Conservation (phyloP, 2,797 vertebrate species). For the Platyrinchus mystaceus region DNA sequence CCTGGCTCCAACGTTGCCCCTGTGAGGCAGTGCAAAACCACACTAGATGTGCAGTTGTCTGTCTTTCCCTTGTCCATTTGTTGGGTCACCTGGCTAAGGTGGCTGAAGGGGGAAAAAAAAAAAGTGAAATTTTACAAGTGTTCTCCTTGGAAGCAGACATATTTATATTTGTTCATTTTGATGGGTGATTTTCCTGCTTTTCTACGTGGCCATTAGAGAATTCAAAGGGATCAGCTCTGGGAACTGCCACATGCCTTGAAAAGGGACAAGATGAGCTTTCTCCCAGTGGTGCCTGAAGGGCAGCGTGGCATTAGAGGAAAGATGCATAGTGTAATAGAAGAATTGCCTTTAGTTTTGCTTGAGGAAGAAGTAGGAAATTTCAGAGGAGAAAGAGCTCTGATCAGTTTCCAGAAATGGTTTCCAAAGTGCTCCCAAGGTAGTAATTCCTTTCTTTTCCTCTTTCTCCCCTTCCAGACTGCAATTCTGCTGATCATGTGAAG, state of each 20-base stretch:
- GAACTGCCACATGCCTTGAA: neutral
- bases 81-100: neutral
- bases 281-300: neutral
- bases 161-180: neutral
- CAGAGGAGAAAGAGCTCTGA: neutral
- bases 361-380: neutral
- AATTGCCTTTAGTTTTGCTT: neutral
- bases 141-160: neutral
- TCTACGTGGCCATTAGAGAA: neutral
- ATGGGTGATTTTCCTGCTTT: neutral
- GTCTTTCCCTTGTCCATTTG: neutral
- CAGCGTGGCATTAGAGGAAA: neutral
- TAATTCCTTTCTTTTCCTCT: neutral
- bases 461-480: constrained; percentile 83
- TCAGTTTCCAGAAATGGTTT: neutral
- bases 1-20: neutral
- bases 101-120: neutral
- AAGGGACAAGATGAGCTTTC: neutral
- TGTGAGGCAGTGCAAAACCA: neutral
- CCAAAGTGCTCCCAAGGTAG: neutral
- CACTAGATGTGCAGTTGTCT: neutral
- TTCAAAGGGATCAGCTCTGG: neutral
- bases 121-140: neutral
- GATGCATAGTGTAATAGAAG: neutral
- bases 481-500: constrained; percentile 92